Conservation (phyloP, 1,140 invertebrate genomes). For the Musca domestica region DNA sequence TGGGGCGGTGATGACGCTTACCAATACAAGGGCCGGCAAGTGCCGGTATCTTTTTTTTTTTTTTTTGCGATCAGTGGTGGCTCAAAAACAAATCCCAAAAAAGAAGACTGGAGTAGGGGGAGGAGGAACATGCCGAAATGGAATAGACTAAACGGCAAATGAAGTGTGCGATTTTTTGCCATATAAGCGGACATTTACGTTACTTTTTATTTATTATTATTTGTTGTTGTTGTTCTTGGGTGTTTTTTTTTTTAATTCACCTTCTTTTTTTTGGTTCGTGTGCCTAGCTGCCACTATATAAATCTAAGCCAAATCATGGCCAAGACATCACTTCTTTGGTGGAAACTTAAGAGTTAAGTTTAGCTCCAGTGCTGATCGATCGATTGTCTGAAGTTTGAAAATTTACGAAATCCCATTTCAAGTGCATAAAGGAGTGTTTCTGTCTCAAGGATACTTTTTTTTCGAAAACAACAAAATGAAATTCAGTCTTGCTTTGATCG, state of each 20-base stretch:
- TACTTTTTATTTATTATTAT: neutral
- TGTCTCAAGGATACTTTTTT: conserved; percentile 24
- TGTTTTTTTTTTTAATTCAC: conserved; percentile 5
- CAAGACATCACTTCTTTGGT: conserved; percentile 53
- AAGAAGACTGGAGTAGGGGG: neutral
- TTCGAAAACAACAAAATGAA: conserved; percentile 38
- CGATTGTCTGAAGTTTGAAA: conserved; percentile 1
- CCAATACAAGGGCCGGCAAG: too few species aligned
- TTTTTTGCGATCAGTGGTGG: neutral
- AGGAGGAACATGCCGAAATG: neutral
- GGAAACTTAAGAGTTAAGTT: conserved; percentile 54
- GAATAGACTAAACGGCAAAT: neutral
- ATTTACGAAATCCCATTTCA: neutral
- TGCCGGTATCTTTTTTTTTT: too few species aligned
- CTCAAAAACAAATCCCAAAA: neutral
- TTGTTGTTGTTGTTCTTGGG: neutral
- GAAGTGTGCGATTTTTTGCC: conserved; percentile 2
- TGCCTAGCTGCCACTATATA: conserved; percentile 40
- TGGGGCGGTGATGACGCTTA: too few species aligned
- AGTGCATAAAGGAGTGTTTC: neutral
- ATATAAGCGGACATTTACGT: too few species aligned
- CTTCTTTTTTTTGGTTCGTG: neutral
- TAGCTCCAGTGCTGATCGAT: conserved; percentile 53
- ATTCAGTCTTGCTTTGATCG: conserved; percentile 41
- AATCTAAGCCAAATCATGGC: conserved; percentile 48